phyloP scores from a whole-genome alignment of 2,113 vertebrate species.

The Buteo buteo region DNA sequence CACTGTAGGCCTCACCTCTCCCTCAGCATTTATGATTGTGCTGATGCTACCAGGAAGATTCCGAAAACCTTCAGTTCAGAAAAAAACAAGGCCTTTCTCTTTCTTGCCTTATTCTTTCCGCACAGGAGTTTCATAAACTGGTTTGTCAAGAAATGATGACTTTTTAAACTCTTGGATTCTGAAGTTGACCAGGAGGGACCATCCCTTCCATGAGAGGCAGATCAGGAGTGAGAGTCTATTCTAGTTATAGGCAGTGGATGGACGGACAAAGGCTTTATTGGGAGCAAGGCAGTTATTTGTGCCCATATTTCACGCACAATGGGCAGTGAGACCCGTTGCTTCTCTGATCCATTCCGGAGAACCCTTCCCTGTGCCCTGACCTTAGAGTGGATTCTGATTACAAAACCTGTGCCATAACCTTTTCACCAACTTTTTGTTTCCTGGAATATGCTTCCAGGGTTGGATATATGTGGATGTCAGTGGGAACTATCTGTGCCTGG shows the following conservation, averaged over 20 bases:
- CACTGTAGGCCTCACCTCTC: neutral
- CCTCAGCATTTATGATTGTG: neutral
- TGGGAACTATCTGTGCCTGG: neutral
- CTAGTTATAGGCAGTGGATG: neutral
- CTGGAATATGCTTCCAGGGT: neutral
- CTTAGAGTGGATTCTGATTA: neutral
- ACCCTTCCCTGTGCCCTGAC: neutral
- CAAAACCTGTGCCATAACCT: neutral
- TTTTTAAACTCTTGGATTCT: neutral
- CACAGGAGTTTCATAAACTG: neutral
- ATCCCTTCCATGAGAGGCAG: neutral
- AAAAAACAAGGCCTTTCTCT: neutral
- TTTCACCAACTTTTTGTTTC: neutral
- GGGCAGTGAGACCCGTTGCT: neutral
- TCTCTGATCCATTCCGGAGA: neutral
- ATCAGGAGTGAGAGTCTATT: neutral
- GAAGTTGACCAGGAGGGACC: neutral
- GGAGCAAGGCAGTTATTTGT: neutral
- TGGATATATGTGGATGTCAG: neutral
- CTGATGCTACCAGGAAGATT: neutral
- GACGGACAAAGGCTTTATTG: neutral
- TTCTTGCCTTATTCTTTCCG: neutral
- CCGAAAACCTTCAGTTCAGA: neutral
- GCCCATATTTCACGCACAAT: neutral
- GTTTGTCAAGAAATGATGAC: neutral